Base-by-base conservation (phyloP, 1,140 invertebrate genomes). In the Temnothorax nylanderi region DNA sequence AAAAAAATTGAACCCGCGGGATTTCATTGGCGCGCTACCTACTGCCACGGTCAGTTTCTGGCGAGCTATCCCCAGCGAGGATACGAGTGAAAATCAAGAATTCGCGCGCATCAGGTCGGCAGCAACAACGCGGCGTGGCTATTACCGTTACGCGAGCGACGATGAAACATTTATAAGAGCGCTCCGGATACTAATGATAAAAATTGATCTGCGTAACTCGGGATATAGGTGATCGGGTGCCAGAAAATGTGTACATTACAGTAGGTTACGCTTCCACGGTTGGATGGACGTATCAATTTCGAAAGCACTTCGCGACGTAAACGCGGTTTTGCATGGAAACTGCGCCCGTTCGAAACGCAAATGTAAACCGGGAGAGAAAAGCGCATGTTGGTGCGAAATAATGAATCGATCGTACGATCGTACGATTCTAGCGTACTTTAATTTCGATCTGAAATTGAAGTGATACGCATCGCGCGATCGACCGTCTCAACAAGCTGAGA, bases 1-100 rank as follows among this genome's bases (percentile, higher is more conserved):
- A 49, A 89, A 89, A 89, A 89, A 90, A 90, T 90, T 89, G 88
- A 90, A 89, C 89, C 89, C 88, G 77, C 76, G 89, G 89, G 89
- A 90, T 89, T 90, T 87, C 78, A 90, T 90, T 89, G 88, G 88
- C 78, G 87, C 72, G 78, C 88, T 84, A 86, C 75, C 87, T 67
- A 65, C 65, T 64, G 88, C 76, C 84, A 81, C 76, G 84, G 84
- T 87, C 88, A 89, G 88, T 87, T 89, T 81, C 88, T 80, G 84
- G 58, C 88, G 84, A 89, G 85, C 86, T 82, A 89, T 89, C 60
- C 86, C 84, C 75, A 51, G 37, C 37, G 64, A 44, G 60, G 62
- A 32, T 62, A 51, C 77, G 80, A 72, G 69, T 72, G 77, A 58
- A 87, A 87, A 89, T 85, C 88, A 82, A 82, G 89, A 75, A 84